These are phyloP conservation scores for Rattus norvegicus DNA, from an alignment of 2,113 vertebrate genomes.

Conservation along the genomic window DNA sequence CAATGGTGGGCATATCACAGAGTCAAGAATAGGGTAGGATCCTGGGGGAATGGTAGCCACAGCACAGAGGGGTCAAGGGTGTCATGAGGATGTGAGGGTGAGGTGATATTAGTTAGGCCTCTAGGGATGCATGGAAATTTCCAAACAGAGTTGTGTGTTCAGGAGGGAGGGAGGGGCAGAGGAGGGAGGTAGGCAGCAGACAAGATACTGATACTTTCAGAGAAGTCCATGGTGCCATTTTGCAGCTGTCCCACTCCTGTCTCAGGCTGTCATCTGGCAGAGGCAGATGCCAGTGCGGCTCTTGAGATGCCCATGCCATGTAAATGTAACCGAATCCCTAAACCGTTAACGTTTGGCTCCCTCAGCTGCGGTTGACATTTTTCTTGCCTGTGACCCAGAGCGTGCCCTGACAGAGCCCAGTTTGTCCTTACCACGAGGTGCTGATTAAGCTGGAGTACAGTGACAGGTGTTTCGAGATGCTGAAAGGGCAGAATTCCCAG, in stretches of 20 bases:
- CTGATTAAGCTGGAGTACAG: conserved; percentile 69
- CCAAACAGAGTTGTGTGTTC: neutral
- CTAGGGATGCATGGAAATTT: neutral
- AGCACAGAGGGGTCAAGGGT: neutral
- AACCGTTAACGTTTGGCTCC: conserved; percentile 32
- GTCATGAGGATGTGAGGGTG: neutral
- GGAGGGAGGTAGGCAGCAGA: neutral
- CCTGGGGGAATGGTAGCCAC: neutral
- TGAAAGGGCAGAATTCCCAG: conserved; percentile 53
- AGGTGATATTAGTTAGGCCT: neutral
- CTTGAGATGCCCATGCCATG: neutral
- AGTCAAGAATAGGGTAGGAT: neutral
- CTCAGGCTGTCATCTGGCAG: neutral
- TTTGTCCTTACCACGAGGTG: conserved; percentile 65
- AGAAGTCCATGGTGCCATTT: neutral
- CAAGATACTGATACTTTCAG: neutral
- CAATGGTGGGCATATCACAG: neutral
- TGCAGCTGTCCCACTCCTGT: neutral
- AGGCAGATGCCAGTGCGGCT: neutral
- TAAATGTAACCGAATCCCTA: neutral
- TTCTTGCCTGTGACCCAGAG: conserved; percentile 69
- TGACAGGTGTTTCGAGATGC: conserved; percentile 80
- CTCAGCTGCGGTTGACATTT: conserved; percentile 66
- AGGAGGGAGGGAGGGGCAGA: neutral
- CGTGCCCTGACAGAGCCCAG: conserved; percentile 36